Conservation (phyloP, 1,140 invertebrate species). For the Cryptotermes secundus region DNA sequence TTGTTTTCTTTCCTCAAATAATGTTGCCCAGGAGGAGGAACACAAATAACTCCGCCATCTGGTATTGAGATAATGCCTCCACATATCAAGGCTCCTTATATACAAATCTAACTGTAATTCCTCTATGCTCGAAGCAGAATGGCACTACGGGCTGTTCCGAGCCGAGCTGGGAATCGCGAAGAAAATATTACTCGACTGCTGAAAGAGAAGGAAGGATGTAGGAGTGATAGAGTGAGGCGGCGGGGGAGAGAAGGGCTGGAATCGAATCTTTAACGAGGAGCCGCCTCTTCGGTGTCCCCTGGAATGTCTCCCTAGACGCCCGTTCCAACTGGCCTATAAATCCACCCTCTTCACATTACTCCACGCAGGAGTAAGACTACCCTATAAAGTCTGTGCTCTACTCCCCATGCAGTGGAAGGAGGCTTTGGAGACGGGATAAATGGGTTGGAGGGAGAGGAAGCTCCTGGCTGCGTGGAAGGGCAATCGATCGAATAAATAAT, state of each 20-base stretch:
- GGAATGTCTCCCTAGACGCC: constrained; percentile 29
- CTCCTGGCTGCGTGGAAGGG: constrained; percentile 1
- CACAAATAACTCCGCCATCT: background rate
- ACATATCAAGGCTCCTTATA: background rate
- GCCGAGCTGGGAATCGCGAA: background rate
- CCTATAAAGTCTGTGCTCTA: background rate
- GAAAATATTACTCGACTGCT: background rate
- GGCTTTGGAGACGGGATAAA: constrained; percentile 13
- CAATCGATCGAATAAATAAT: constrained; percentile 20
- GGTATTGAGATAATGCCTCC: constrained; percentile 6
- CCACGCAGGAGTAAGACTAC: background rate
- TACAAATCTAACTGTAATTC: constrained; percentile 17
- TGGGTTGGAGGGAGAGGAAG: background rate
- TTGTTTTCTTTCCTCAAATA: background rate
- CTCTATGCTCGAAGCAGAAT: background rate
- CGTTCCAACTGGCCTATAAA: constrained; percentile 25
- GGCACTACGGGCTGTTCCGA: background rate
- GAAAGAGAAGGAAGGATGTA: background rate
- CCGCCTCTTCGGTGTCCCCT: constrained; percentile 29
- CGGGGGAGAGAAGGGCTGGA: background rate
- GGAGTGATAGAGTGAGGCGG: background rate
- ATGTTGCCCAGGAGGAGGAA: background rate
- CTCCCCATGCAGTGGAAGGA: background rate
- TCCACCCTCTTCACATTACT: constrained; percentile 3
- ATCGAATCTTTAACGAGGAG: constrained; percentile 30